These are phyloP conservation scores for Toxotes lorentzi DNA, from an alignment of 2,797 vertebrate genomes.

Conservation along the genomic window DNA sequence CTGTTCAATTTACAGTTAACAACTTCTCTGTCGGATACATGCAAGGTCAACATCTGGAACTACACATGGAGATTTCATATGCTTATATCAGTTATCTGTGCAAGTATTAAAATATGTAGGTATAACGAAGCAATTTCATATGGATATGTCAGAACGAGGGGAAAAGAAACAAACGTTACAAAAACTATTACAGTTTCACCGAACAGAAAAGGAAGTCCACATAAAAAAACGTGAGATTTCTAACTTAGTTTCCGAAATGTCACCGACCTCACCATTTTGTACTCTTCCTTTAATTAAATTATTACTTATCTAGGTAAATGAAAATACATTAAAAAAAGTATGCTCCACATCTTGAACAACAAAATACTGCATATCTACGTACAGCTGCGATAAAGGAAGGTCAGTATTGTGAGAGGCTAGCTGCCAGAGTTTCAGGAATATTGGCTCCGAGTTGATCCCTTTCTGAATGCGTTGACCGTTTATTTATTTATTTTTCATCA, in stretches of 20 bases:
- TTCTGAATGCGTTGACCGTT: conserved; percentile 76
- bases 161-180: conserved; percentile 70
- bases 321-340: conserved; percentile 86
- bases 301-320: conserved; percentile 82
- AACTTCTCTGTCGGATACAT: conserved; percentile 84
- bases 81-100: conserved; percentile 87
- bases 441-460: conserved; percentile 87
- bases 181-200: conserved; percentile 84
- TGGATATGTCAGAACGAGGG: conserved; percentile 74
- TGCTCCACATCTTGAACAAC: conserved; percentile 87
- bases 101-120: conserved; percentile 87
- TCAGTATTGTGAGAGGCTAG: conserved; percentile 86
- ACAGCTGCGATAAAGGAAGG: conserved; percentile 83
- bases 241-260: conserved; percentile 88
- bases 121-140: conserved; percentile 83
- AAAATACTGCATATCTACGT: conserved; percentile 91
- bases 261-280: conserved; percentile 81
- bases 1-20: conserved; percentile 84
- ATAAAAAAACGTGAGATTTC: conserved; percentile 61
- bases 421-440: conserved; percentile 89
- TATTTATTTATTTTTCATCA: not conserved
- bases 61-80: conserved; percentile 87
- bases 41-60: conserved; percentile 88
- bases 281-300: conserved; percentile 72
- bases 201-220: conserved; percentile 83